A percentile compares a stretch with the other conserved stretches of the same genome.
These are phyloP conservation scores for Terebella lapidaria DNA, from an alignment of 2,888 invertebrate genomes.

Conservation along the genomic window DNA sequence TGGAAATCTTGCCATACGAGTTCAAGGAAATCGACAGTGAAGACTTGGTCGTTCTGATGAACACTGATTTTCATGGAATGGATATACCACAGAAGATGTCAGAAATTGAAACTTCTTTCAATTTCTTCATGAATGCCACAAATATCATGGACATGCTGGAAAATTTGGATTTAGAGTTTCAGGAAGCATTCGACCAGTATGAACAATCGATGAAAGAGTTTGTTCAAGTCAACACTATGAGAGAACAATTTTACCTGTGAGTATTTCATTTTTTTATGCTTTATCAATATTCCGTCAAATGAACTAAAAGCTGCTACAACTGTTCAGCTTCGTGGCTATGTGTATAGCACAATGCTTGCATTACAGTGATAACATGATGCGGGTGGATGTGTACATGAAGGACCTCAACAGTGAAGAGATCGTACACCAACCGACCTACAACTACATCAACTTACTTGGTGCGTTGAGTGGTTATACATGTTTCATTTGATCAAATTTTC, in stretches of 20 bases:
- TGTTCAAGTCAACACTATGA: not conserved
- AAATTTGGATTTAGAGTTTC: not conserved
- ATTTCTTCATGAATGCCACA: not conserved
- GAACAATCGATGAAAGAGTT: not conserved
- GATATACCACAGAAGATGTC: not conserved
- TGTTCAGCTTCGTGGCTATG: no score
- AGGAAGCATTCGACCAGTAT: not conserved
- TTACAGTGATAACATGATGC: not conserved
- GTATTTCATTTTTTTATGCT: not conserved
- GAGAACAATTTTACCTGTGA: not conserved
- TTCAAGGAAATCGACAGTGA: not conserved
- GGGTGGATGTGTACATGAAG: not conserved
- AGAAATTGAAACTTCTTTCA: not conserved
- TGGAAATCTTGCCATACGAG: not conserved
- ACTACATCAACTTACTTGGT: not conserved
- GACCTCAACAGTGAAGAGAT: not conserved
- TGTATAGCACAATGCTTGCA: no score
- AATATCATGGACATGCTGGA: not conserved
- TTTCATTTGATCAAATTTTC: no score
- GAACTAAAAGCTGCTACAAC: no score
- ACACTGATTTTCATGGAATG: not conserved
- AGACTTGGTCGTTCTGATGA: not conserved
- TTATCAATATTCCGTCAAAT: no score
- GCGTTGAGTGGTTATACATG: no score
- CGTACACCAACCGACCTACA: not conserved